Evolutionary conservation across 2,797 vertebrate genomes (phyloP), one percentile per base, ranked within the genome.

Genomic region (Centroberyx gerrardi): DNA sequence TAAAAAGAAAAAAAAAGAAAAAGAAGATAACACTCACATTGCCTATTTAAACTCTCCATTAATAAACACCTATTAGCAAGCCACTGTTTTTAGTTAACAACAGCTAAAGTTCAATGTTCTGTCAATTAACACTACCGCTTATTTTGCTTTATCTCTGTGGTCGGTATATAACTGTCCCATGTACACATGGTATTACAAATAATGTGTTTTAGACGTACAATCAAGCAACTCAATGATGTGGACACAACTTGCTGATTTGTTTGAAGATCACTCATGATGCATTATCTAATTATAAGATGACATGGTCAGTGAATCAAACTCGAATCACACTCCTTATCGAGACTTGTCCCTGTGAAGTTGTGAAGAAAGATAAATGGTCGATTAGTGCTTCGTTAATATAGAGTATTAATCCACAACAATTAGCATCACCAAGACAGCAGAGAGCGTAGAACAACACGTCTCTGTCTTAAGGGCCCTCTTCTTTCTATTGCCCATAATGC

Each of bases 331-430:
- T 62, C 40, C 9, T 61, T 13, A 76, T 76, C 58, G 64, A 79
- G 69, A 72, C 8, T 74, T 28, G 8, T 63, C 74, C 62, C 53
- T 58, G 80, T 70, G 74, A 89, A 71, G 63, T 79, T 54, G 60
- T 68, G 53, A 86, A 62, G 65, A 42, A 77, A 80, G 78, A 86
- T 86, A 29, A 89, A 85, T 59, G 49, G 78, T 68, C 58, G 62
- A 89, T 81, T 65, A 76, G 48, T 33, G 46, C 62, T 10, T 52
- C 42, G 72, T 89, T 86, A 89, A 87, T 85, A 80, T 73, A 36
- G 63, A 76, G 68, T 62, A 90, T 91, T 92, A 90, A 91, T 93
- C 67, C 72, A 46, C 48, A 82, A 75, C 76, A 90, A 93, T 93
- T 94, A 92, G 75, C 69, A 68, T 68, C 22, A 61, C 66, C 44